A percentile compares a stretch with the other conserved stretches of the same genome.
Conservation (phyloP, 2,888 invertebrate genomes). For the Amphimallon solstitiale region DNA sequence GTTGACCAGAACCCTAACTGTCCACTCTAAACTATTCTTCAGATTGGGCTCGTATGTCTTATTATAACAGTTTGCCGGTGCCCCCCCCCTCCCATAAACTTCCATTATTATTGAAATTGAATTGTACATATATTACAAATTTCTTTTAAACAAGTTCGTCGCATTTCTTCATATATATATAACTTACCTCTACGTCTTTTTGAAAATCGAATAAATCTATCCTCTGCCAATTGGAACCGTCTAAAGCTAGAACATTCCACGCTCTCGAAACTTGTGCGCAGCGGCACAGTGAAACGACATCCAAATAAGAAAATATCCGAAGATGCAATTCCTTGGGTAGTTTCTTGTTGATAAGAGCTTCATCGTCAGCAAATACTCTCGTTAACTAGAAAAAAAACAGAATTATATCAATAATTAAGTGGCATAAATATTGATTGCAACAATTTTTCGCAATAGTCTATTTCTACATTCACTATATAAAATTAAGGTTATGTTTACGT, state of each 20-base stretch:
- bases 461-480: too few species aligned
- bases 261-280: slow-evolving; percentile 85
- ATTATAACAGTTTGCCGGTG: too few species aligned
- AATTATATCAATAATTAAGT: too few species aligned
- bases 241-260: slow-evolving; percentile 97
- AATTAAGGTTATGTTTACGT: too few species aligned
- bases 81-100: too few species aligned
- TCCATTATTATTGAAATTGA: too few species aligned
- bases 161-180: not conserved
- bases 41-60: too few species aligned
- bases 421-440: too few species aligned
- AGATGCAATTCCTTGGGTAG: slow-evolving; percentile 96
- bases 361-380: slow-evolving; percentile 81
- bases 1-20: too few species aligned
- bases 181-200: slow-evolving; percentile 91
- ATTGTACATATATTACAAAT: too few species aligned
- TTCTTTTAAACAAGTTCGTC: not conserved
- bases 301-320: slow-evolving; percentile 93
- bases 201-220: slow-evolving; percentile 99
- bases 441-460: too few species aligned
- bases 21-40: too few species aligned
- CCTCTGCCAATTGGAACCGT: slow-evolving; percentile 99
- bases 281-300: slow-evolving; percentile 94
- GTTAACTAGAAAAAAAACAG: slow-evolving; percentile 73
- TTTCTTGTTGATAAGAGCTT: slow-evolving; percentile 90